A percentile compares a stretch with the other conserved stretches of the same genome.
These are phyloP conservation scores for Hedya salicella DNA, from an alignment of 2,888 invertebrate genomes.

Conservation along the genomic window DNA sequence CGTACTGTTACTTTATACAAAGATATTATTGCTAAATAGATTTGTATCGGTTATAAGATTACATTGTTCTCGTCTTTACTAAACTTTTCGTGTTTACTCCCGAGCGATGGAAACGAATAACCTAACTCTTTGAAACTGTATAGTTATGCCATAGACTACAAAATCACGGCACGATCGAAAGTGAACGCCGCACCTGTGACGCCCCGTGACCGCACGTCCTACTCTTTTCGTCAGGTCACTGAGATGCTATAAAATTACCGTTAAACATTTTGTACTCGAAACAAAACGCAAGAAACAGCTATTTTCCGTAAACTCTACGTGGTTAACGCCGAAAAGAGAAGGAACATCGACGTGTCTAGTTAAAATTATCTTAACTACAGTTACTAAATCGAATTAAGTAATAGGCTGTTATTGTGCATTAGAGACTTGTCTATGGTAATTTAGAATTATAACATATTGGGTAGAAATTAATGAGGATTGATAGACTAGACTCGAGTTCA, in stretches of 20 bases:
- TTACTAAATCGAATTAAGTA: not conserved
- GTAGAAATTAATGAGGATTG: slow-evolving; percentile 23
- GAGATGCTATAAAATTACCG: slow-evolving; percentile 68
- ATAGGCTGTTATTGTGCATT: not conserved
- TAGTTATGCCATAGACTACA: slow-evolving; percentile 52
- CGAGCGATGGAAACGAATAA: too few species aligned
- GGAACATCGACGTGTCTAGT: not conserved
- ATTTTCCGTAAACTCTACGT: slow-evolving; percentile 9
- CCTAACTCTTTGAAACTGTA: too few species aligned
- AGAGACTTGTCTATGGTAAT: not conserved
- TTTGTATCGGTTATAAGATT: slow-evolving; percentile 30
- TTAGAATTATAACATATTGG: slow-evolving; percentile 2
- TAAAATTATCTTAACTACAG: too few species aligned
- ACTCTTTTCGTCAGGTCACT: slow-evolving; percentile 73
- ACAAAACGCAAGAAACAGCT: slow-evolving; percentile 45
- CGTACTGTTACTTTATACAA: slow-evolving; percentile 14
- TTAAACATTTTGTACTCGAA: slow-evolving; percentile 59
- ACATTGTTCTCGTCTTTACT: slow-evolving; percentile 6
- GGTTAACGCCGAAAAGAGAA: not conserved
- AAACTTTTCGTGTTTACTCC: too few species aligned
- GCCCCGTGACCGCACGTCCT: slow-evolving; percentile 66
- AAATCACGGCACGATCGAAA: slow-evolving; percentile 70
- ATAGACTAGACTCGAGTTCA: slow-evolving; percentile 17
- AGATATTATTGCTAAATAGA: slow-evolving; percentile 28
- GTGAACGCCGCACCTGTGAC: slow-evolving; percentile 81